These are phyloP conservation scores for Hylaeus volcanicus DNA, from an alignment of 1,140 invertebrate species.

Conservation along the genomic window DNA sequence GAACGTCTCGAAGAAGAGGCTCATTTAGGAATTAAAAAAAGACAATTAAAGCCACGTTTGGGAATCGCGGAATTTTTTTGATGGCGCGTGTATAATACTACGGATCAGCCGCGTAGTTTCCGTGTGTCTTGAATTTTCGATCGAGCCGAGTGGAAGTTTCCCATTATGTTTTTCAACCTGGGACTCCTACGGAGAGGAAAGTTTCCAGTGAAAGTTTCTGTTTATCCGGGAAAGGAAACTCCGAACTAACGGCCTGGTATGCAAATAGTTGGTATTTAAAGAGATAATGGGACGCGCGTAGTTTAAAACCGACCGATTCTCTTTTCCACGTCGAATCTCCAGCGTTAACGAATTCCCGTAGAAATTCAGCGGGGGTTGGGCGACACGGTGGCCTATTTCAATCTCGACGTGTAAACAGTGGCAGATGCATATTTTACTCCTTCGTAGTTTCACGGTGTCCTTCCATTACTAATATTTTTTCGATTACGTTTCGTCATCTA, in stretches of 20 bases:
- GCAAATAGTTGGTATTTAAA: constrained; percentile 35
- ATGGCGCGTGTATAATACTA: not conserved
- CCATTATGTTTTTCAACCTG: constrained; percentile 3
- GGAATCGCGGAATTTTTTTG: too few relatives aligned
- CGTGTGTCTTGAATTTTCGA: not conserved
- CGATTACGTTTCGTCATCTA: too few relatives aligned
- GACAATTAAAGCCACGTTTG: too few relatives aligned
- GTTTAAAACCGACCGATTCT: not conserved
- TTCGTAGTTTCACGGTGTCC: too few relatives aligned
- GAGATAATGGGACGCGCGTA: not conserved
- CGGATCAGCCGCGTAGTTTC: not conserved
- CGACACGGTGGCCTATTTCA: not conserved
- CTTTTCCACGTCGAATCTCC: constrained; percentile 7
- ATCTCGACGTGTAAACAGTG: too few relatives aligned
- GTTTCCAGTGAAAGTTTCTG: not conserved
- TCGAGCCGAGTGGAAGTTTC: constrained; percentile 8
- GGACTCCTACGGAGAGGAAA: not conserved
- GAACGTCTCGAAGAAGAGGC: too few relatives aligned
- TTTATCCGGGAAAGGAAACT: constrained; percentile 22
- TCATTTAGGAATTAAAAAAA: too few relatives aligned
- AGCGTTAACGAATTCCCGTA: not conserved
- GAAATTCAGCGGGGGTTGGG: not conserved
- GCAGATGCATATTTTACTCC: too few relatives aligned
- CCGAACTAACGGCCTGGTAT: constrained; percentile 7
- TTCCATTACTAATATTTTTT: too few relatives aligned